Percentiles rank a stretch among this genome's conserved stretches.
Evolutionary conservation across 2,888 invertebrate genomes (phyloP).

Genomic region (Horisme vitalbata): DNA sequence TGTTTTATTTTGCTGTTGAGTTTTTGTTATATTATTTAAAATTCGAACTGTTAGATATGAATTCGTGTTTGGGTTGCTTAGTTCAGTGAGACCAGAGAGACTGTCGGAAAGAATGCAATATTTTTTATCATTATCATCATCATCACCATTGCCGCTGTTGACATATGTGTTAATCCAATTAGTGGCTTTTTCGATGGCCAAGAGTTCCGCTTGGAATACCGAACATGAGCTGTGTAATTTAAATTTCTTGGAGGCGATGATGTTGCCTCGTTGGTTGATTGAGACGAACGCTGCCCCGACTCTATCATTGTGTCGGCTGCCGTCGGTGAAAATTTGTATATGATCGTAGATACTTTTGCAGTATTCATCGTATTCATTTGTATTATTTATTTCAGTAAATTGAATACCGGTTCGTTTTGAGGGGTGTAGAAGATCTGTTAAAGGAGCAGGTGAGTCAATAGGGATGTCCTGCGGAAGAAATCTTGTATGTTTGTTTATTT

Average conservation of each 20-base stretch:
- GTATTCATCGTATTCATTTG: not conserved
- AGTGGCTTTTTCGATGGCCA: not conserved
- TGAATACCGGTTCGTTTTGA: not conserved
- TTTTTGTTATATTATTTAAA: too few species aligned
- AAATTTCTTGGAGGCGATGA: not conserved
- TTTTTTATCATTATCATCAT: too few species aligned
- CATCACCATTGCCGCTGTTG: too few species aligned
- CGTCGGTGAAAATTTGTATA: not conserved
- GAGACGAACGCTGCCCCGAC: not conserved
- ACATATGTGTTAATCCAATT: too few species aligned
- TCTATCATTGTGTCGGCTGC: not conserved
- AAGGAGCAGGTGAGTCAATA: not conserved
- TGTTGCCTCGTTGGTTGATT: not conserved
- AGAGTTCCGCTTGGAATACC: not conserved
- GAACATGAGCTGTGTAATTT: conserved; percentile 11
- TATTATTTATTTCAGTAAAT: not conserved
- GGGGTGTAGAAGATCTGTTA: not conserved
- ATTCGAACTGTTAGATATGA: too few species aligned
- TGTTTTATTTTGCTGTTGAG: too few species aligned
- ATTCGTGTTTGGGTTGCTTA: too few species aligned
- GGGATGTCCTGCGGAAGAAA: conserved; percentile 8
- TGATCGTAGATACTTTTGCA: not conserved
- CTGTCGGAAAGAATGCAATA: too few species aligned
- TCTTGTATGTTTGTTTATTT: not conserved
- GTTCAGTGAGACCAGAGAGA: too few species aligned